Percentiles rank a stretch among this genome's conserved stretches.
phyloP scores from a whole-genome alignment of 2,113 vertebrate genomes.

The Trematocara variabile region DNA sequence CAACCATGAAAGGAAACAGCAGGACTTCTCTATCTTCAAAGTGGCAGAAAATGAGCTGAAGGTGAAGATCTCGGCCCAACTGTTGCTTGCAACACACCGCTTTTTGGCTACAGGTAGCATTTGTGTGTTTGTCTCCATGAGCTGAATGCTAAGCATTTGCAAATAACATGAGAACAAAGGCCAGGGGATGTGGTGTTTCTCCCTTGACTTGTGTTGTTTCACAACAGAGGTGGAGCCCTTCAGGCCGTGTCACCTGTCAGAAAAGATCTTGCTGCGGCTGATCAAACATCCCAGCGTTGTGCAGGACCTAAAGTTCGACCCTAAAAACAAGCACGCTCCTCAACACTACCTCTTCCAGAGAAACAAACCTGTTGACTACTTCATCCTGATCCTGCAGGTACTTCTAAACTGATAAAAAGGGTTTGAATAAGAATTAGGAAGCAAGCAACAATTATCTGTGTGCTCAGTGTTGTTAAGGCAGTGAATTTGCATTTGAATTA shows the following conservation, averaged over 20 bases:
- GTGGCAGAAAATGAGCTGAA: slow-evolving; percentile 87
- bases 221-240: slow-evolving; percentile 90
- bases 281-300: slow-evolving; percentile 91
- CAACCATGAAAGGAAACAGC: slow-evolving; percentile 87
- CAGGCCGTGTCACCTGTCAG: slow-evolving; percentile 85
- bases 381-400: slow-evolving; percentile 92
- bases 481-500: background rate
- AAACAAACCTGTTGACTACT: slow-evolving; percentile 91
- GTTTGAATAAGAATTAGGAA: background rate
- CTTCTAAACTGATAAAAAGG: background rate
- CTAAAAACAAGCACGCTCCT: slow-evolving; percentile 83
- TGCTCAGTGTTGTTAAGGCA: background rate
- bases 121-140: background rate
- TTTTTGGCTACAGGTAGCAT: slow-evolving; percentile 93
- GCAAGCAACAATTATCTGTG: background rate
- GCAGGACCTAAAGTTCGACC: slow-evolving; percentile 90
- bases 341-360: slow-evolving; percentile 94
- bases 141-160: background rate
- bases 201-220: background rate
- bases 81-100: slow-evolving; percentile 92
- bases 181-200: background rate
- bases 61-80: slow-evolving; percentile 91
- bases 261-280: slow-evolving; percentile 93
- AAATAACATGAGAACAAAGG: background rate
- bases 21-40: slow-evolving; percentile 95